Percentiles rank a stretch among this genome's conserved stretches.
Evolutionary conservation across 2,113 vertebrate genomes (phyloP).

Genomic region (Setophaga coronata): DNA sequence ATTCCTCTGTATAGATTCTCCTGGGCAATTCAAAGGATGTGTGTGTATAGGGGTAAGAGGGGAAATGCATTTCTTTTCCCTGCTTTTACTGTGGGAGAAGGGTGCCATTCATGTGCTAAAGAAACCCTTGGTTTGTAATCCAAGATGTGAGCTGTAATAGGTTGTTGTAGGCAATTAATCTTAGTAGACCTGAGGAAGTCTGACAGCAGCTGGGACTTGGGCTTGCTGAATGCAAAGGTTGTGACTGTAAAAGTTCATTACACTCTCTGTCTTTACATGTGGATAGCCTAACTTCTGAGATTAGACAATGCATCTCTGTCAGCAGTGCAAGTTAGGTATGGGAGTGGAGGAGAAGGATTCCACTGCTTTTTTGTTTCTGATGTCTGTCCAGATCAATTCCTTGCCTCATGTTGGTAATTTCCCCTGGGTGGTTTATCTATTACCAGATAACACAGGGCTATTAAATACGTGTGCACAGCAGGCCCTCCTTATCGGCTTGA

Average conservation of each 20-base stretch:
- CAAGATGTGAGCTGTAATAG: not conserved
- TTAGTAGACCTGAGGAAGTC: not conserved
- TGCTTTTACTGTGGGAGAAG: not conserved
- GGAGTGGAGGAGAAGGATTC: not conserved
- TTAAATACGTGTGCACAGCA: conserved; percentile 7
- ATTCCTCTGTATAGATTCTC: not conserved
- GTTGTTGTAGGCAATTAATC: not conserved
- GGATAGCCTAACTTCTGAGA: not conserved
- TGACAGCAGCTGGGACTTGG: not conserved
- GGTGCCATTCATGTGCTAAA: not conserved
- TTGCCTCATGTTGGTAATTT: not conserved
- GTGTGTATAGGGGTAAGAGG: not conserved
- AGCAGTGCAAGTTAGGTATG: not conserved
- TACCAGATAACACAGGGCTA: conserved; percentile 24
- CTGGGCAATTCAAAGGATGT: not conserved
- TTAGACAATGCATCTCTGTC: conserved; percentile 7
- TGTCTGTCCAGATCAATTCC: conserved; percentile 5
- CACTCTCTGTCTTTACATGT: not conserved
- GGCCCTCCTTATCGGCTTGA: not conserved
- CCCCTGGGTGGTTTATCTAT: conserved; percentile 18
- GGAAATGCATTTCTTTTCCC: not conserved
- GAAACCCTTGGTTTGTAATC: not conserved
- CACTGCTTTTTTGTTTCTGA: not conserved
- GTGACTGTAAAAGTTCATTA: not conserved
- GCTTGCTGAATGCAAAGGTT: not conserved